A percentile compares a stretch with the other conserved stretches of the same genome.
Conservation (phyloP, 2,113 vertebrate species). For the Sporophila hypoxantha region DNA sequence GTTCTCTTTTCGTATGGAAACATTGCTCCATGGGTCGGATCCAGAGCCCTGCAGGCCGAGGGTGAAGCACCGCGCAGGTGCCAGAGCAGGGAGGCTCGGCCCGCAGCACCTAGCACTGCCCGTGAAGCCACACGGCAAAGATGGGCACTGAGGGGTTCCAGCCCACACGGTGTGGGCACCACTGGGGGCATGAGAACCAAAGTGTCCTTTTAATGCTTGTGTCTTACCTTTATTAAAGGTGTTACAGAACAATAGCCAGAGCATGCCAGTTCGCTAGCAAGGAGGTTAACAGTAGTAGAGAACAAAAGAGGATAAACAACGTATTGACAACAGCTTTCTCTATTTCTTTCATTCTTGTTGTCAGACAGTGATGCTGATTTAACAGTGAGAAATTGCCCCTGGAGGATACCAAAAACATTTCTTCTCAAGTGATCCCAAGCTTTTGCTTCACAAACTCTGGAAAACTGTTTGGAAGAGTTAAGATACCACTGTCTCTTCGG, state of each 20-base stretch:
- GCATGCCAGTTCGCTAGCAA: conserved; percentile 8
- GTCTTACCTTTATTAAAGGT: conserved; percentile 56
- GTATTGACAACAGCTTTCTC: neutral
- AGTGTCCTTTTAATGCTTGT: conserved; percentile 10
- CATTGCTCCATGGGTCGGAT: accelerated
- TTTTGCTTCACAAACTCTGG: neutral
- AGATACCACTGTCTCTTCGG: neutral
- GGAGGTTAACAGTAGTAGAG: neutral
- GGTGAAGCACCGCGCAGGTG: accelerated
- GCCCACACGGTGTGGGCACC: accelerated
- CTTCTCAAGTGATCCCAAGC: neutral
- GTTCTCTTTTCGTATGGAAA: accelerated
- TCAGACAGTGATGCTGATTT: neutral
- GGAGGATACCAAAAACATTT: neutral
- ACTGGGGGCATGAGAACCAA: neutral
- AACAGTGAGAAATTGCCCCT: neutral
- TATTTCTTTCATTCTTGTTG: neutral
- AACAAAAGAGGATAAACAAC: neutral
- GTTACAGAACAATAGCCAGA: conserved; percentile 24
- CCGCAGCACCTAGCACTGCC: neutral
- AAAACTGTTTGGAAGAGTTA: neutral
- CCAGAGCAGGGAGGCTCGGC: accelerated
- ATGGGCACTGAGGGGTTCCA: accelerated
- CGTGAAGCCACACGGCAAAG: accelerated
- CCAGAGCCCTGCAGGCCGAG: accelerated